A percentile compares a stretch with the other conserved stretches of the same genome.
phyloP scores from a whole-genome alignment of 2,888 invertebrate genomes.

The Yponomeuta malinellus region DNA sequence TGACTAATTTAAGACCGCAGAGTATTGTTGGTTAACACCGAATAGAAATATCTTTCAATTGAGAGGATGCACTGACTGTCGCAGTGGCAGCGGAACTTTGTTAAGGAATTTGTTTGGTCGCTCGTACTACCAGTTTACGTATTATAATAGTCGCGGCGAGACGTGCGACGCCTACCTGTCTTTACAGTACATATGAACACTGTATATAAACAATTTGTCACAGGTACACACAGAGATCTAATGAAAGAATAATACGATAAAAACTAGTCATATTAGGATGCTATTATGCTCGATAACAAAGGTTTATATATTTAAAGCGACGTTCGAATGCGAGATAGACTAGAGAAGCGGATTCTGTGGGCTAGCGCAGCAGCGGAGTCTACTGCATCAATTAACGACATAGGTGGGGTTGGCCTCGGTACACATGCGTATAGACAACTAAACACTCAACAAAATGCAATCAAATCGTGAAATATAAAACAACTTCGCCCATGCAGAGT shows the following conservation, averaged over 20 bases:
- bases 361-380: slow-evolving; percentile 53
- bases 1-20: slow-evolving; percentile 71
- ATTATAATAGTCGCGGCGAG: slow-evolving; percentile 52
- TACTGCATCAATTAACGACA: slow-evolving; percentile 74
- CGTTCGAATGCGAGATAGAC: slow-evolving; percentile 69
- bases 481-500: neutral
- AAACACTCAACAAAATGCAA: slow-evolving; percentile 17
- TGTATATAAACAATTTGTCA: slow-evolving; percentile 67
- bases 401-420: slow-evolving; percentile 57
- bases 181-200: slow-evolving; percentile 64
- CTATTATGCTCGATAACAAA: slow-evolving; percentile 71
- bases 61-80: slow-evolving; percentile 37
- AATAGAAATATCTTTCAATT: slow-evolving; percentile 48
- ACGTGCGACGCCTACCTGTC: slow-evolving; percentile 41
- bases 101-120: slow-evolving; percentile 59
- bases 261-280: slow-evolving; percentile 71
- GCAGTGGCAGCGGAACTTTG: slow-evolving; percentile 29
- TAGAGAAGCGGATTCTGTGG: slow-evolving; percentile 64
- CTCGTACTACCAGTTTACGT: slow-evolving; percentile 58
- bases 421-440: slow-evolving; percentile 22
- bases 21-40: slow-evolving; percentile 59
- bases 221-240: slow-evolving; percentile 76
- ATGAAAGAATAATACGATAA: slow-evolving; percentile 73
- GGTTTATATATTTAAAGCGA: slow-evolving; percentile 57
- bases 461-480: slow-evolving; percentile 4